Evolutionary conservation across 2,797 vertebrate genomes (phyloP).

Genomic region (Anabas testudineus): DNA sequence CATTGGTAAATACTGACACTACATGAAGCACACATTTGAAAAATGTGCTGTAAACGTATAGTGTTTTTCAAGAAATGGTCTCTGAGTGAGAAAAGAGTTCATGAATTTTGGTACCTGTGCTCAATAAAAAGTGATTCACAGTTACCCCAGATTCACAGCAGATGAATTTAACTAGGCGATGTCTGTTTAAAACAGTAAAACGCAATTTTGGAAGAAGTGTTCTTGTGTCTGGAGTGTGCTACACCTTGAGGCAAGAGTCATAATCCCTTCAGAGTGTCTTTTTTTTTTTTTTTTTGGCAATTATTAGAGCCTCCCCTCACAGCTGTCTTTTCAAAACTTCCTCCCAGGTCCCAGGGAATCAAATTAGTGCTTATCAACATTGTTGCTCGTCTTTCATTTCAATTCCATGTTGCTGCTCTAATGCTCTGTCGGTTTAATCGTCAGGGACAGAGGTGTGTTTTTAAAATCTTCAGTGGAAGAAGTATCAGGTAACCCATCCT

Average conservation of each 20-base stretch:
- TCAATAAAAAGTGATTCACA: too few species aligned
- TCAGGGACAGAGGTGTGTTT: conserved; percentile 23
- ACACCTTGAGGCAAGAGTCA: conserved; percentile 51
- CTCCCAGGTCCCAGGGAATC: conserved; percentile 55
- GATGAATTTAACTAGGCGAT: background rate
- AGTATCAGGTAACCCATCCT: background rate
- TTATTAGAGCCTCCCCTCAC: conserved; percentile 51
- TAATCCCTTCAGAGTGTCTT: conserved; percentile 55
- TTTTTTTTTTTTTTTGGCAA: conserved; percentile 53
- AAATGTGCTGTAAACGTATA: too few species aligned
- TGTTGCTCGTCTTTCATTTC: conserved; percentile 54
- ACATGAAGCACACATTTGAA: too few species aligned
- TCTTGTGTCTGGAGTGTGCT: conserved; percentile 35
- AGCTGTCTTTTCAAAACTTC: conserved; percentile 41
- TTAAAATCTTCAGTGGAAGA: conserved; percentile 14
- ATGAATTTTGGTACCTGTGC: too few species aligned
- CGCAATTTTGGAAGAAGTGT: background rate
- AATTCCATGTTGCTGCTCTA: conserved; percentile 45
- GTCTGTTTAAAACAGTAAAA: background rate
- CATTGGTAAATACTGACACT: too few species aligned
- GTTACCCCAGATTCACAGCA: background rate
- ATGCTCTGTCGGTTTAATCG: conserved; percentile 35
- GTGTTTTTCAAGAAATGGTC: too few species aligned
- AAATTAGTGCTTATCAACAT: conserved; percentile 60
- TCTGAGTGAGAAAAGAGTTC: too few species aligned